Percentiles rank a stretch among this genome's conserved stretches.
Conservation (phyloP, 2,888 invertebrate genomes). For the Crepidodera aurea region DNA sequence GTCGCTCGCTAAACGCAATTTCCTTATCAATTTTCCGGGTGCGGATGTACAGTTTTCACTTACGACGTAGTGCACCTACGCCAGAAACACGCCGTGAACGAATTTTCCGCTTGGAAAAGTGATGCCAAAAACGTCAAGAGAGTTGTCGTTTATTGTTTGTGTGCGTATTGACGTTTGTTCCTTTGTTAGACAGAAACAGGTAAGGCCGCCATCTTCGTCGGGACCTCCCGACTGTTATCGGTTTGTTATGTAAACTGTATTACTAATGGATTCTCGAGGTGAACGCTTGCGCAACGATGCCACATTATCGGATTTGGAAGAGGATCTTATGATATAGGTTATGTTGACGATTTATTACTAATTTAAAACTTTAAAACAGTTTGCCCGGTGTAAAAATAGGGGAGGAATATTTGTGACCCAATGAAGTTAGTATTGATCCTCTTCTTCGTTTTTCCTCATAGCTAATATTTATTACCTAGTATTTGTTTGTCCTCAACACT, state of each 20-base stretch:
- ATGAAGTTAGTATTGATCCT: no score
- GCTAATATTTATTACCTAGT: no score
- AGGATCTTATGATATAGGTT: background rate
- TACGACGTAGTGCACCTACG: constrained; percentile 12
- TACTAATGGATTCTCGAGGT: constrained; percentile 26
- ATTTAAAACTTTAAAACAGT: no score
- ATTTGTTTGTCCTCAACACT: no score
- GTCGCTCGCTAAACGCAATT: background rate
- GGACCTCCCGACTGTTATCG: constrained; percentile 40
- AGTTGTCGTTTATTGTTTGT: constrained; percentile 21
- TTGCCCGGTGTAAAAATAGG: no score
- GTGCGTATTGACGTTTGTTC: constrained; percentile 37
- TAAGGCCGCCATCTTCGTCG: constrained; percentile 42
- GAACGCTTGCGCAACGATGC: constrained; percentile 20
- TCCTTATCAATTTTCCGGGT: constrained; percentile 14
- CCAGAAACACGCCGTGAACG: background rate
- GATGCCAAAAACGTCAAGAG: constrained; percentile 32
- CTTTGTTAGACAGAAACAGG: constrained; percentile 51
- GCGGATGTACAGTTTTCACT: background rate
- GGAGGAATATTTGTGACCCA: no score
- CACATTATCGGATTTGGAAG: background rate
- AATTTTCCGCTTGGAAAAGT: constrained; percentile 20
- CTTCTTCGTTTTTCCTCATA: no score
- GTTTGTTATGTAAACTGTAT: constrained; percentile 57
- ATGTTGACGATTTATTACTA: no score